A percentile compares a stretch with the other conserved stretches of the same genome.
phyloP scores from a whole-genome alignment of 2,888 invertebrate species.

The Archips xylosteana region DNA sequence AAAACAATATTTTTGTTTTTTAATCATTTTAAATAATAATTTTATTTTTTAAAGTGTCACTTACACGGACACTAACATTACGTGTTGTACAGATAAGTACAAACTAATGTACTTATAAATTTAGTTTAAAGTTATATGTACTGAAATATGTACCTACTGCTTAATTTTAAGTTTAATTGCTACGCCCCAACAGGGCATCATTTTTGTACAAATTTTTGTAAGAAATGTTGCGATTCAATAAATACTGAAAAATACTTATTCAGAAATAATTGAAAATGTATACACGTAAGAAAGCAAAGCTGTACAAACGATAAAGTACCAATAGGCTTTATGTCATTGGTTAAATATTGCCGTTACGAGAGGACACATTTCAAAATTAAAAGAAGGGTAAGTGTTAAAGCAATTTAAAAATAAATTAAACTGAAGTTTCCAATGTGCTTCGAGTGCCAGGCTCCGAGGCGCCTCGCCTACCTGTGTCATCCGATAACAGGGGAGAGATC shows the following conservation, averaged over 20 bases:
- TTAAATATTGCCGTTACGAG: not conserved
- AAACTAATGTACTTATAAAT: too few species aligned
- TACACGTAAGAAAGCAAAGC: not conserved
- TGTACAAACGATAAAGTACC: not conserved
- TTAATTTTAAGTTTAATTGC: too few species aligned
- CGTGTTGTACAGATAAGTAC: too few species aligned
- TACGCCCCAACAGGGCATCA: too few species aligned
- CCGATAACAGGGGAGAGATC: conserved; percentile 59
- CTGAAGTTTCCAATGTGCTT: conserved; percentile 50
- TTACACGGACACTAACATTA: too few species aligned
- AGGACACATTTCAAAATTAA: not conserved
- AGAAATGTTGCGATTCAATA: too few species aligned
- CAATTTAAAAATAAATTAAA: conserved; percentile 16
- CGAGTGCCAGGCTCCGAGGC: conserved; percentile 51
- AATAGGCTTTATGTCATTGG: not conserved
- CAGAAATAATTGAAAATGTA: not conserved
- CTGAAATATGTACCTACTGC: too few species aligned
- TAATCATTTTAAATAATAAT: too few species aligned
- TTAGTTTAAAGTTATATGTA: too few species aligned
- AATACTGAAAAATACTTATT: conserved; percentile 6
- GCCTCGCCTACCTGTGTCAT: conserved; percentile 72
- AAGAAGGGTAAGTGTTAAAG: not conserved
- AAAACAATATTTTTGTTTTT: too few species aligned
- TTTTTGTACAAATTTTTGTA: too few species aligned
- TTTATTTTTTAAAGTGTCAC: too few species aligned